phyloP scores from a whole-genome alignment of 2,888 invertebrate species.

The Calameuta filiformis region DNA sequence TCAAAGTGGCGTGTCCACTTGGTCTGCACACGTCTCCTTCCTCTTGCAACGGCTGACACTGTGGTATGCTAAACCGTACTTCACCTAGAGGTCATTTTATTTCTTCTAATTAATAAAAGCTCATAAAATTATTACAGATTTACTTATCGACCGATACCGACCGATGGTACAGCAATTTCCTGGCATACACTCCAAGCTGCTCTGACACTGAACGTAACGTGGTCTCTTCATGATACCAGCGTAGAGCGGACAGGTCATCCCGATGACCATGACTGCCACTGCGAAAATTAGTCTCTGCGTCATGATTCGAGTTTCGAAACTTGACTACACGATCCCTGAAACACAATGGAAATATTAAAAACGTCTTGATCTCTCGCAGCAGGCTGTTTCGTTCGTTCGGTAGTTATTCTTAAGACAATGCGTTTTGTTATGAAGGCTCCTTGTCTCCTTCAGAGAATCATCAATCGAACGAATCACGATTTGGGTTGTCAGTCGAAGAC shows the following conservation, averaged over 20 bases:
- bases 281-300: constrained; percentile 14
- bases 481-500: neutral
- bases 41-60: constrained; percentile 35
- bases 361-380: neutral
- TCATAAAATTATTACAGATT: neutral
- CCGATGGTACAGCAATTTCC: constrained; percentile 48
- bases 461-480: neutral
- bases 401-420: neutral
- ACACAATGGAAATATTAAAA: neutral
- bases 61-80: constrained; percentile 38
- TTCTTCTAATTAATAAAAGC: neutral
- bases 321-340: neutral
- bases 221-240: constrained; percentile 22
- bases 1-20: constrained; percentile 23
- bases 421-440: neutral
- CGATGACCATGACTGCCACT: constrained; percentile 15
- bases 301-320: constrained; percentile 5
- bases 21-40: constrained; percentile 40
- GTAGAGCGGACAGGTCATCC: constrained; percentile 18
- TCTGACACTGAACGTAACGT: constrained; percentile 37
- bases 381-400: neutral
- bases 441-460: neutral
- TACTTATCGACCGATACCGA: constrained; percentile 20
- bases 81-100: neutral
- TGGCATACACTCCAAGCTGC: constrained; percentile 37